These are phyloP conservation scores for Pachyuromys duprasi DNA, from an alignment of 2,797 vertebrate species.

Conservation along the genomic window DNA sequence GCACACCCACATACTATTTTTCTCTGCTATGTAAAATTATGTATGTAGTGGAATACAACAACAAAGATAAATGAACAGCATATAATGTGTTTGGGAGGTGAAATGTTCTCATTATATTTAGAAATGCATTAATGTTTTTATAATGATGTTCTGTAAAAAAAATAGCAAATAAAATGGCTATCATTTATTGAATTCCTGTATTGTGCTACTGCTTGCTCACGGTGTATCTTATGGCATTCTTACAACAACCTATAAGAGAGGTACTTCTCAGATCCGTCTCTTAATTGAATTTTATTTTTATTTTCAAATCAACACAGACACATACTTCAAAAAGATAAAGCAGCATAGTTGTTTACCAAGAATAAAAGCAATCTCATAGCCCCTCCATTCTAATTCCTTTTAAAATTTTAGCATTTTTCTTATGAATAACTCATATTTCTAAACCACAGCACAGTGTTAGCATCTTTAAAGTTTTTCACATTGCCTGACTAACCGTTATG, in stretches of 20 bases:
- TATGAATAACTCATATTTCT: background rate
- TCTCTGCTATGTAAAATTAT: slow-evolving; percentile 45
- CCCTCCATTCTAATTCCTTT: background rate
- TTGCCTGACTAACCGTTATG: slow-evolving; percentile 22
- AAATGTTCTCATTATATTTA: slow-evolving; percentile 69
- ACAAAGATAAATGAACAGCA: slow-evolving; percentile 66
- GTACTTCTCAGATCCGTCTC: background rate
- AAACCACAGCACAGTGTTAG: background rate
- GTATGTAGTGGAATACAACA: background rate
- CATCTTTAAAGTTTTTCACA: background rate
- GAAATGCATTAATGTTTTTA: slow-evolving; percentile 70
- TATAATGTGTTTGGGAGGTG: slow-evolving; percentile 45
- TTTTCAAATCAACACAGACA: slow-evolving; percentile 34
- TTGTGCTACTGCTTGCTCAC: slow-evolving; percentile 17
- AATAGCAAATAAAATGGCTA: slow-evolving; percentile 55
- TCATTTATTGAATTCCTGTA: slow-evolving; percentile 61
- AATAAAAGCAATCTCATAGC: background rate
- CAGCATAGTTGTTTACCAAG: background rate
- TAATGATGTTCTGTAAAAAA: slow-evolving; percentile 65
- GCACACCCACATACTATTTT: background rate
- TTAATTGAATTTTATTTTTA: slow-evolving; percentile 66
- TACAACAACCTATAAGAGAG: background rate
- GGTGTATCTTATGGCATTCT: slow-evolving; percentile 52
- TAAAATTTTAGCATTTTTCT: slow-evolving; percentile 16
- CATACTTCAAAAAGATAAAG: slow-evolving; percentile 51